A percentile compares a stretch with the other conserved stretches of the same genome.
These are phyloP conservation scores for Ptilonorhynchus violaceus DNA, from an alignment of 2,113 vertebrate genomes.

Conservation along the genomic window DNA sequence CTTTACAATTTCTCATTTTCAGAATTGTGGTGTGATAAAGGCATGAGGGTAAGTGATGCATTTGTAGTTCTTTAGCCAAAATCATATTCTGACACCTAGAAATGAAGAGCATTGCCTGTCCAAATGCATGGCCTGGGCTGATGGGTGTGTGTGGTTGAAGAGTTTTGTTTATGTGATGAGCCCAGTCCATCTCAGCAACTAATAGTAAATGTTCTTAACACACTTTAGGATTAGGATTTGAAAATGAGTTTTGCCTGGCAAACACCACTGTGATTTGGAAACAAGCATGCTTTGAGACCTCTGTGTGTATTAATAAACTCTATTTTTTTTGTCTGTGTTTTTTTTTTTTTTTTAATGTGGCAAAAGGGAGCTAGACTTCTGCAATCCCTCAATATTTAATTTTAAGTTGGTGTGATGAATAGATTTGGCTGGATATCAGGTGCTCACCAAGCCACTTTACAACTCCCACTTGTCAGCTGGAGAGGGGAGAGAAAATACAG, in stretches of 20 bases:
- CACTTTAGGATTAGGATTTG: background rate
- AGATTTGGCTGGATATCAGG: background rate
- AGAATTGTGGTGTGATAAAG: background rate
- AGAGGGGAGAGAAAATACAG: background rate
- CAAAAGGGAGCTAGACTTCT: background rate
- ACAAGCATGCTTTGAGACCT: background rate
- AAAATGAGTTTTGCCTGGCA: background rate
- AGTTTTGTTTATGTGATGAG: background rate
- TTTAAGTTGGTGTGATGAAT: background rate
- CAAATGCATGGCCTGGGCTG: fast-evolving
- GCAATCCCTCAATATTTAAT: background rate
- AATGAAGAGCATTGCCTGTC: background rate
- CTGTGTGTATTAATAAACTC: fast-evolving
- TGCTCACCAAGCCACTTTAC: fast-evolving
- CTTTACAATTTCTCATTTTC: background rate
- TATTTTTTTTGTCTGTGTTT: background rate
- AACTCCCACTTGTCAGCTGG: background rate
- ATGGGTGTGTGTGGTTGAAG: background rate
- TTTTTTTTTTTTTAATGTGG: background rate
- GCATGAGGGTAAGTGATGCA: fast-evolving
- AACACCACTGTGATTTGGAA: background rate
- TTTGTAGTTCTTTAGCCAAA: background rate
- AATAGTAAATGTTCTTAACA: background rate
- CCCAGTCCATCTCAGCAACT: background rate
- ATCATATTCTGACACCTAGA: background rate